Evolutionary conservation across 2,113 vertebrate genomes (phyloP).

Genomic region (Mus pahari): DNA sequence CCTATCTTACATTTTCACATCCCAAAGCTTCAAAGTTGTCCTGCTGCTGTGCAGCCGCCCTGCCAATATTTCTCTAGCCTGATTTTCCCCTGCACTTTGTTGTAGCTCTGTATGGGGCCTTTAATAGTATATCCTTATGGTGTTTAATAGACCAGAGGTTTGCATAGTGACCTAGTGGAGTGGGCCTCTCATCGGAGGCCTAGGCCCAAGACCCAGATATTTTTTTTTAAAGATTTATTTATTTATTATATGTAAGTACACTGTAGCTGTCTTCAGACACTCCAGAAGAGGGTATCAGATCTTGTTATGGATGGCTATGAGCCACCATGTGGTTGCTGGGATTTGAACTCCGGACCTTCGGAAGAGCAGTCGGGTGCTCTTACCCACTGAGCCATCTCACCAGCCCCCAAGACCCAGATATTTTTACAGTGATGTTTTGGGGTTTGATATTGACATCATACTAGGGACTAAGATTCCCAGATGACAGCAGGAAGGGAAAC

Average conservation of each 20-base stretch:
- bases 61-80: background rate
- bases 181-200: background rate
- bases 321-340: too few species aligned
- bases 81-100: background rate
- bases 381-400: too few species aligned
- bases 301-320: too few species aligned
- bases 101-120: background rate
- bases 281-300: too few species aligned
- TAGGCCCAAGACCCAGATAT: background rate
- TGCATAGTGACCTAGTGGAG: background rate
- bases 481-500: background rate
- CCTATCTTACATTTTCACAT: background rate
- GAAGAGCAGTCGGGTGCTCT: too few species aligned
- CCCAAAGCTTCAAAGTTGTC: background rate
- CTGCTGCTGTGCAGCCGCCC: background rate
- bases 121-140: background rate
- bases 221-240: too few species aligned
- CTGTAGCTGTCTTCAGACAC: too few species aligned
- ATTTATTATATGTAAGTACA: too few species aligned
- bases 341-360: too few species aligned
- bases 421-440: conserved; percentile 36
- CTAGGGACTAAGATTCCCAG: conserved; percentile 14
- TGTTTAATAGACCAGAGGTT: background rate
- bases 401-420: background rate
- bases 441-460: conserved; percentile 12